Percentiles rank a stretch among this genome's conserved stretches.
phyloP scores from a whole-genome alignment of 2,113 vertebrate genomes.

The Brachypteracias leptosomus region DNA sequence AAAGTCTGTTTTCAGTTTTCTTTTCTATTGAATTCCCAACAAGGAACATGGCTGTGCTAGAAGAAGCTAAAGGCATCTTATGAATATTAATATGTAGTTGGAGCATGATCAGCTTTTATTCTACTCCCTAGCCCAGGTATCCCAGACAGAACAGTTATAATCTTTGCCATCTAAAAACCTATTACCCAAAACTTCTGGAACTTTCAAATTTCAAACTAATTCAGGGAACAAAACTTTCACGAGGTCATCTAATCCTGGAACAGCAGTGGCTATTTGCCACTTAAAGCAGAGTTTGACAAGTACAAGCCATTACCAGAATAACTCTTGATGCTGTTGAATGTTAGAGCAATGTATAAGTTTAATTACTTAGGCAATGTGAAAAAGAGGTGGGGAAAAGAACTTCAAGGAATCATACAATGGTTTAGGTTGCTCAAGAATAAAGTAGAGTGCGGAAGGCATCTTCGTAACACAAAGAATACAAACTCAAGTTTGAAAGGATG shows the following conservation, averaged over 20 bases:
- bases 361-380: background rate
- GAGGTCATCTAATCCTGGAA: background rate
- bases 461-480: constrained; percentile 14
- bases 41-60: background rate
- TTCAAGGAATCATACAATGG: too few relatives aligned
- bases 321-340: background rate
- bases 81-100: background rate
- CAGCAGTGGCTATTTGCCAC: background rate
- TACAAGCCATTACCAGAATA: background rate
- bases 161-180: background rate
- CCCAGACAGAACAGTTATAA: background rate
- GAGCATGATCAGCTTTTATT: background rate
- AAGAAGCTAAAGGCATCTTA: background rate
- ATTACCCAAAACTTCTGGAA: background rate
- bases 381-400: background rate
- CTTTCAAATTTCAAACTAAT: background rate
- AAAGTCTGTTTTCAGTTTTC: background rate
- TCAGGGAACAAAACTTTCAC: background rate
- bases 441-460: background rate
- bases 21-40: background rate
- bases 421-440: too few relatives aligned
- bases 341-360: constrained; percentile 10
- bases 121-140: background rate
- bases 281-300: background rate
- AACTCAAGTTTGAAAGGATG: constrained; percentile 3